Evolutionary conservation across 2,797 vertebrate genomes (phyloP).

Genomic region (Gastrophryne carolinensis): DNA sequence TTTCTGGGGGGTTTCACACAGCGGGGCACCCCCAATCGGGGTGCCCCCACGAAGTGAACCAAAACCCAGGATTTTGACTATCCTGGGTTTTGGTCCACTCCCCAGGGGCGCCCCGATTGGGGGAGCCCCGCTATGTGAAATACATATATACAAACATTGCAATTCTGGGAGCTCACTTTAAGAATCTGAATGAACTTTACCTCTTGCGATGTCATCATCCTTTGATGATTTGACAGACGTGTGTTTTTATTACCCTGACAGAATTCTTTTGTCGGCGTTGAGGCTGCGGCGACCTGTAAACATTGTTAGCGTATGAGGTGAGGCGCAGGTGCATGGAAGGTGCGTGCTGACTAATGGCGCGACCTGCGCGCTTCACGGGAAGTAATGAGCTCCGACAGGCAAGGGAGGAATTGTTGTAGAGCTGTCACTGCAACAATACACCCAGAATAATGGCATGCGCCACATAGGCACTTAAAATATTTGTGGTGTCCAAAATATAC

Average conservation of each 20-base stretch:
- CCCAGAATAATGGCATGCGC: background rate
- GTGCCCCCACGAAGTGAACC: no score
- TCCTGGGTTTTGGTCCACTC: no score
- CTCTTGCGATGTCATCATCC: slow-evolving; percentile 12
- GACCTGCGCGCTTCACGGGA: background rate
- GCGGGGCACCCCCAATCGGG: no score
- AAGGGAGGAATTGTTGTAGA: background rate
- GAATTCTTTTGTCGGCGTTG: background rate
- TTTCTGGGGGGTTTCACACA: no score
- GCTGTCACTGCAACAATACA: background rate
- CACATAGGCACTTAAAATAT: background rate
- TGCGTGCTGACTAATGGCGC: background rate
- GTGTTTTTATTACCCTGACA: background rate
- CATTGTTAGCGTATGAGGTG: slow-evolving; percentile 2
- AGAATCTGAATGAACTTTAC: background rate
- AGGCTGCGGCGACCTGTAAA: background rate
- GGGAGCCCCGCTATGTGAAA: no score
- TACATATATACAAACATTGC: no score
- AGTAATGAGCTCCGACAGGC: background rate
- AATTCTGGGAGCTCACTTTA: background rate
- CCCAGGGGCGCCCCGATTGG: no score
- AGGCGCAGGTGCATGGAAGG: slow-evolving; percentile 14
- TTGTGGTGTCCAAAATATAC: no score
- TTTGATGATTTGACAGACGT: background rate
- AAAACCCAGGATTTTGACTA: no score